Percentiles rank a stretch among this genome's conserved stretches.
These are phyloP conservation scores for Zingel zingel DNA, from an alignment of 2,113 vertebrate species.

Conservation along the genomic window DNA sequence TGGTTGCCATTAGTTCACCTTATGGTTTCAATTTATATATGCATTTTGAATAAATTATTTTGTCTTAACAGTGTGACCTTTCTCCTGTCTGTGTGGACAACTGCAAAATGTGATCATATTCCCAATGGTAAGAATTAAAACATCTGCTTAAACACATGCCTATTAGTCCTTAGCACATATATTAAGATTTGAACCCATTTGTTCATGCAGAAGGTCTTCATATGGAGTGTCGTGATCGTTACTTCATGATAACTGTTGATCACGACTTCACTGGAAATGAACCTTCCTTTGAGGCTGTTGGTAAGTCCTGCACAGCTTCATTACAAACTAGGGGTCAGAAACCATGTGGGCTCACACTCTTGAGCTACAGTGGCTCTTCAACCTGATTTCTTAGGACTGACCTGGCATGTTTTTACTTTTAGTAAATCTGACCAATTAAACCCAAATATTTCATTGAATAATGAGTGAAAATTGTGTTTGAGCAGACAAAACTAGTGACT, in stretches of 20 bases:
- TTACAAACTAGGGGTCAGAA: no score
- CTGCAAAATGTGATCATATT: neutral
- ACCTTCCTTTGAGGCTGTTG: slow-evolving; percentile 61
- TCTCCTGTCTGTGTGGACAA: slow-evolving; percentile 31
- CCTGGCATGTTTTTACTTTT: no score
- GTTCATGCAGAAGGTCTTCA: slow-evolving; percentile 24
- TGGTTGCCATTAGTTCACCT: neutral
- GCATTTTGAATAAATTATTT: neutral
- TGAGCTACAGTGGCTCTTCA: no score
- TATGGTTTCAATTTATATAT: neutral
- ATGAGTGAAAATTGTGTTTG: no score
- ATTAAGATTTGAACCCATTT: neutral
- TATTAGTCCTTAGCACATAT: no score
- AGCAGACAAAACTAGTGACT: no score
- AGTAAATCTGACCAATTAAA: no score
- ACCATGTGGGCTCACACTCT: no score
- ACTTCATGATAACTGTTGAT: slow-evolving; percentile 52
- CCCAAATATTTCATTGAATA: no score
- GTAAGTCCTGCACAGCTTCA: slow-evolving; percentile 34
- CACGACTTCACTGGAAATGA: slow-evolving; percentile 36
- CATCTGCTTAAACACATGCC: no score
- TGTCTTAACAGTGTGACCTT: slow-evolving; percentile 51
- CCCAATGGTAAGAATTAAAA: slow-evolving; percentile 27
- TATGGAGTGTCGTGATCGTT: slow-evolving; percentile 61
- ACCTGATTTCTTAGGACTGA: no score